Percentiles rank a stretch among this genome's conserved stretches.
Conservation (phyloP, 2,888 invertebrate genomes). For the Conomelus anceps region DNA sequence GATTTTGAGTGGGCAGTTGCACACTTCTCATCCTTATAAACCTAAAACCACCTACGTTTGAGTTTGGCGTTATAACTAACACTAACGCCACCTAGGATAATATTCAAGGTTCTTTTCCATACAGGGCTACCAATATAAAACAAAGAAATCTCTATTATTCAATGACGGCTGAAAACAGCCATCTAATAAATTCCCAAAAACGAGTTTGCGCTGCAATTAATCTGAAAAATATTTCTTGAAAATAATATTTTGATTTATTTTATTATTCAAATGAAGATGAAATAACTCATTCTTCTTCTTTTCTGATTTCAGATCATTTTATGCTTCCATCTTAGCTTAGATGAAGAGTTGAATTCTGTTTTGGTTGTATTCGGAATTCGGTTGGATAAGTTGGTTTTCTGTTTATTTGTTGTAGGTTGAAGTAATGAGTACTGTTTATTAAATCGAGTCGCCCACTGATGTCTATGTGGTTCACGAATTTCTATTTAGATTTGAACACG, state of each 20-base stretch:
- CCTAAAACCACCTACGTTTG: too few relatives aligned
- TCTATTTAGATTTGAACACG: background rate
- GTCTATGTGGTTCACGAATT: background rate
- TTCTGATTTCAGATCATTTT: too few relatives aligned
- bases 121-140: background rate
- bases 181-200: too few relatives aligned
- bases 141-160: background rate
- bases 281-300: too few relatives aligned
- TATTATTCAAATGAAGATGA: too few relatives aligned
- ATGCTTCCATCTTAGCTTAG: too few relatives aligned
- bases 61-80: background rate
- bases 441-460: background rate
- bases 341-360: background rate
- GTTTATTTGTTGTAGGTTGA: background rate
- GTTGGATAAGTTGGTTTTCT: background rate
- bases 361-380: background rate
- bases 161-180: too few relatives aligned
- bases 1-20: too few relatives aligned
- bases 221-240: too few relatives aligned
- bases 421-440: background rate
- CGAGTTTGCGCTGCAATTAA: too few relatives aligned
- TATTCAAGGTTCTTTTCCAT: background rate
- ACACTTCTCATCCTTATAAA: too few relatives aligned
- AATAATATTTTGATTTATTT: background rate
- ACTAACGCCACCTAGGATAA: too few relatives aligned